Conservation (phyloP, 2,888 invertebrate genomes). For the Biston stratarius region DNA sequence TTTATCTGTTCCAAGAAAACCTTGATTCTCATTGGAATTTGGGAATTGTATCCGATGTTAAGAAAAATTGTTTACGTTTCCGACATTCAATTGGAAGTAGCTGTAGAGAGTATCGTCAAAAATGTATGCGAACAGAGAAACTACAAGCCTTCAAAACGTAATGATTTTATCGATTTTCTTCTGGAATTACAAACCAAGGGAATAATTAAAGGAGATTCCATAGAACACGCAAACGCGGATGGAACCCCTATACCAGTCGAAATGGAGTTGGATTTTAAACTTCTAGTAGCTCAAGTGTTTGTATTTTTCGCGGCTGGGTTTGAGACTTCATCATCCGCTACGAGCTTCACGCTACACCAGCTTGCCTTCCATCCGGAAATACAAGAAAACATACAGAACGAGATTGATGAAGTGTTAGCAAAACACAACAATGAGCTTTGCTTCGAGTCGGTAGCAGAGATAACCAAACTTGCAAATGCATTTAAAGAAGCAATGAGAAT, state of each 20-base stretch:
- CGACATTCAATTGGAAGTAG: conserved; percentile 45
- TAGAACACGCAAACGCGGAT: conserved; percentile 58
- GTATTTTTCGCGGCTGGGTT: conserved; percentile 78
- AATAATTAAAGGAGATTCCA: conserved; percentile 63
- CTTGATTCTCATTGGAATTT: conserved; percentile 47
- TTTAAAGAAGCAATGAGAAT: conserved; percentile 68
- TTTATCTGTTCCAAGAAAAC: conserved; percentile 51
- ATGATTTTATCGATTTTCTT: conserved; percentile 68
- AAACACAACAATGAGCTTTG: conserved; percentile 66
- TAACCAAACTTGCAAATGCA: conserved; percentile 60
- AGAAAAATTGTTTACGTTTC: conserved; percentile 45
- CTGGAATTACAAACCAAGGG: conserved; percentile 61
- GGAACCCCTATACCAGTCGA: conserved; percentile 59
- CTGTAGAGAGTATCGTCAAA: conserved; percentile 52
- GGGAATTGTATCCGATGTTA: conserved; percentile 61
- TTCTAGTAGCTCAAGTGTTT: conserved; percentile 66
- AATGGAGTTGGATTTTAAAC: conserved; percentile 58
- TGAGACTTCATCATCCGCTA: conserved; percentile 76
- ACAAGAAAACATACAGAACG: conserved; percentile 65
- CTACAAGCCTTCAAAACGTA: conserved; percentile 61
- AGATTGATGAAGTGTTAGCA: conserved; percentile 66
- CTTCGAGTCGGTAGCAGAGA: conserved; percentile 66
- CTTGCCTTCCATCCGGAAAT: conserved; percentile 71
- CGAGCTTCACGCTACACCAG: conserved; percentile 69
- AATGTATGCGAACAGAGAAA: conserved; percentile 62